phyloP scores from a whole-genome alignment of 2,888 invertebrate genomes.

The Tenthredo scrophulariae region DNA sequence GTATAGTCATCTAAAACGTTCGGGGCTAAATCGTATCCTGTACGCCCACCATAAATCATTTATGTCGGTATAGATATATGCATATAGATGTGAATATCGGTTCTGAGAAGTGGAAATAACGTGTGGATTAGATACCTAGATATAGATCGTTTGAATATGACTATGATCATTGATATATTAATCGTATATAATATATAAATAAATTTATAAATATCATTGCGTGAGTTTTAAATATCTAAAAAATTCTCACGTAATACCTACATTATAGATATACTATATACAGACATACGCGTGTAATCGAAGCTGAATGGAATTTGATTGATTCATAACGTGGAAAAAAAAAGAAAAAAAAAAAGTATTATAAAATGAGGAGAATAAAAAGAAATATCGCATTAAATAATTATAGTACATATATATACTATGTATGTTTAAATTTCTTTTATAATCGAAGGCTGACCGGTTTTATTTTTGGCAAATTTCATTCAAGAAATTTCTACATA shows the following conservation, averaged over 20 bases:
- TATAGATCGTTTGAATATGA: not conserved
- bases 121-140: not conserved
- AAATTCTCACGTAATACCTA: too few species aligned
- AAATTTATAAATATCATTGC: not conserved
- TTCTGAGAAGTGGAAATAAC: not conserved
- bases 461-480: constrained; percentile 11
- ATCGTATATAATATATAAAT: not conserved
- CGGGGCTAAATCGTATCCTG: constrained; percentile 32
- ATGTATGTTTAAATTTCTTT: not conserved
- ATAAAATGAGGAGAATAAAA: not conserved
- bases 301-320: not conserved
- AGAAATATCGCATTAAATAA: not conserved
- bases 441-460: not conserved
- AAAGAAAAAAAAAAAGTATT: too few species aligned
- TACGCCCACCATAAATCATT: constrained; percentile 31
- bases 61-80: not conserved
- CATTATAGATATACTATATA: too few species aligned
- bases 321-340: too few species aligned
- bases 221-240: too few species aligned
- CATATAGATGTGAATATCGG: not conserved
- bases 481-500: constrained; percentile 29
- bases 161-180: not conserved
- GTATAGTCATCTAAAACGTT: not conserved
- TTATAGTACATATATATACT: not conserved
- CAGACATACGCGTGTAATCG: not conserved